These are phyloP conservation scores for Tricholaema leucomelas DNA, from an alignment of 2,113 vertebrate genomes.

Conservation along the genomic window DNA sequence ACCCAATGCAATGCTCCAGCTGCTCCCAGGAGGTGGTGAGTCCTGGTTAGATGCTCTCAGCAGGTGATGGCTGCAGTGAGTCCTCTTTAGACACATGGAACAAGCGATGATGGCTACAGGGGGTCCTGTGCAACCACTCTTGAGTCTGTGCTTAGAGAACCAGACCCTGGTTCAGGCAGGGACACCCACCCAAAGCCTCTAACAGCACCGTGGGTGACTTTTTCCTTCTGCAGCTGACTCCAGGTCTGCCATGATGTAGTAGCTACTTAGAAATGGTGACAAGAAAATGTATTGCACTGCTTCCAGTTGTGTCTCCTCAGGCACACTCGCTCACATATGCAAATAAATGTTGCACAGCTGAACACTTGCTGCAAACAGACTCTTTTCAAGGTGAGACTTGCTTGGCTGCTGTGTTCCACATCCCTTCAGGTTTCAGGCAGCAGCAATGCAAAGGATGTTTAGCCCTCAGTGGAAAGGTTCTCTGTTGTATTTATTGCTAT, in stretches of 20 bases:
- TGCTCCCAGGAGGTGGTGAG: not conserved
- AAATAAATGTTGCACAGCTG: slow-evolving; percentile 3
- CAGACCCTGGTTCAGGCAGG: not conserved
- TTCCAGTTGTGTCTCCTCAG: not conserved
- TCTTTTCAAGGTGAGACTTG: not conserved
- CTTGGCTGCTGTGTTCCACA: not conserved
- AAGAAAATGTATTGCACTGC: not conserved
- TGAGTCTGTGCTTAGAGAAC: not conserved
- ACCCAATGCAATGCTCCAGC: not conserved
- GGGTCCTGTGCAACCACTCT: not conserved
- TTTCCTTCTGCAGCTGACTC: not conserved
- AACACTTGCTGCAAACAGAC: not conserved
- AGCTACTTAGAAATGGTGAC: not conserved
- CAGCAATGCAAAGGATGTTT: not conserved
- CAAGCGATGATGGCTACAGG: not conserved
- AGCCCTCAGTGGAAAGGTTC: not conserved
- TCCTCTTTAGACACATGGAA: not conserved
- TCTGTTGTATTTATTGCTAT: not conserved
- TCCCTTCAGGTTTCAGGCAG: not conserved
- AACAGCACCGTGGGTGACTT: accelerated
- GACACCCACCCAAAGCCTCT: not conserved
- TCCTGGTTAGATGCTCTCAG: too few species aligned
- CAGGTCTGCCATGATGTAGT: not conserved
- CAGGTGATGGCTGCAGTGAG: too few species aligned
- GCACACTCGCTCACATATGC: slow-evolving; percentile 12